These are phyloP conservation scores for Hydractinia symbiolongicarpus DNA, from an alignment of 30 jellyfish, hydroid and myxozoan genomes.

Conservation along the genomic window DNA sequence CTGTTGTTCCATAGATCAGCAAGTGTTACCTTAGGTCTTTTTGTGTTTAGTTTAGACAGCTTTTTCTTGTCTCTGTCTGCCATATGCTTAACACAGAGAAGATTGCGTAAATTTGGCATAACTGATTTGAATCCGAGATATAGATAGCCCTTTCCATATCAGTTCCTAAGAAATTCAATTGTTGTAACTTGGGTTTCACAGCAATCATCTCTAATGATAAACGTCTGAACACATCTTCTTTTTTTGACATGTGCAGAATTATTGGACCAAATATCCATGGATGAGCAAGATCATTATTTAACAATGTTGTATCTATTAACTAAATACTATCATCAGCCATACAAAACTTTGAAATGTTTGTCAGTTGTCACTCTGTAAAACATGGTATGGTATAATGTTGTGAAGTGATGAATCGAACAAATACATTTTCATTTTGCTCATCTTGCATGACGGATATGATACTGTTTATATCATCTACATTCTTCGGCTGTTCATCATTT, in stretches of 20 bases:
- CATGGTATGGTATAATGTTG: conserved; percentile 7
- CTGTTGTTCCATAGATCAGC: conserved; percentile 36
- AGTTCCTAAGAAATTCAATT: conserved; percentile 26
- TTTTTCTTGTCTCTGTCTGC: conserved; percentile 32
- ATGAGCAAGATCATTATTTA: not conserved
- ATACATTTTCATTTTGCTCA: not conserved
- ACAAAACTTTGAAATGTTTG: not conserved
- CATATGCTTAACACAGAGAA: conserved; percentile 18
- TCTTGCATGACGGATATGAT: not conserved
- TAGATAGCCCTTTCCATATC: conserved; percentile 33
- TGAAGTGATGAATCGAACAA: not conserved
- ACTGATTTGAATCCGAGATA: not conserved
- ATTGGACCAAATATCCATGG: not conserved
- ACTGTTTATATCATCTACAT: not conserved
- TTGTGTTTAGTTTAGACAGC: conserved; percentile 28
- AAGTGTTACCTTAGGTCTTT: conserved; percentile 26
- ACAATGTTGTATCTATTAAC: not conserved
- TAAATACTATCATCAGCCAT: not conserved
- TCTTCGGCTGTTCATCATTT: not conserved
- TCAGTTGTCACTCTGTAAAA: not conserved
- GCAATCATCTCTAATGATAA: conserved; percentile 24
- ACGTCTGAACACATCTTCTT: conserved; percentile 24
- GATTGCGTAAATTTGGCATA: not conserved
- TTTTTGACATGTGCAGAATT: not conserved
- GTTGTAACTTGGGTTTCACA: conserved; percentile 22